Conservation (phyloP, 2,113 vertebrate genomes). For the Strix uralensis region DNA sequence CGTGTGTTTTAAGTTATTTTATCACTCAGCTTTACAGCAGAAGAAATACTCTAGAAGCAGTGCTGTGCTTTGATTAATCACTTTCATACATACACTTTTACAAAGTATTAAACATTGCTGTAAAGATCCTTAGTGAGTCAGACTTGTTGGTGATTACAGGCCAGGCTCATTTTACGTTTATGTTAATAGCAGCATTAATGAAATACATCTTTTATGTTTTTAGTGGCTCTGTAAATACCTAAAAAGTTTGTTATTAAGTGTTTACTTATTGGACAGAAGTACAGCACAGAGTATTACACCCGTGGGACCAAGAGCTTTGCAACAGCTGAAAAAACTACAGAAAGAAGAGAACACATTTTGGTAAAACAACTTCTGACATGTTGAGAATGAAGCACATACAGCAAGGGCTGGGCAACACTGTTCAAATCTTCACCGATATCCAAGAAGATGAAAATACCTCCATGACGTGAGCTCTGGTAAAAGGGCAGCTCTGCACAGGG, state of each 20-base stretch:
- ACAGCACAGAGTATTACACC: background rate
- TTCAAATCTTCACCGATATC: background rate
- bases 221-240: constrained; percentile 70
- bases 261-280: constrained; percentile 67
- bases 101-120: constrained; percentile 62
- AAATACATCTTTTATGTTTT: constrained; percentile 73
- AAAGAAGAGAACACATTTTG: background rate
- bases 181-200: constrained; percentile 72
- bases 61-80: constrained; percentile 74
- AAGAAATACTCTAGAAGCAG: constrained; percentile 67
- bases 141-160: constrained; percentile 70
- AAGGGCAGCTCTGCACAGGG: background rate
- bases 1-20: constrained; percentile 74
- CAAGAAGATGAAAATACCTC: background rate
- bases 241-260: constrained; percentile 72
- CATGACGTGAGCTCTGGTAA: background rate
- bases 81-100: constrained; percentile 69
- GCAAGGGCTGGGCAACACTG: background rate
- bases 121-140: constrained; percentile 67
- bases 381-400: background rate
- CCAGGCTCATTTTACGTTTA: constrained; percentile 71
- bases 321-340: background rate
- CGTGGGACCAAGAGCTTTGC: background rate
- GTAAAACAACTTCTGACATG: background rate
- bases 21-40: constrained; percentile 69